These are phyloP conservation scores for Muscicapa comitata DNA, from an alignment of 2,797 vertebrate species.

Conservation along the genomic window DNA sequence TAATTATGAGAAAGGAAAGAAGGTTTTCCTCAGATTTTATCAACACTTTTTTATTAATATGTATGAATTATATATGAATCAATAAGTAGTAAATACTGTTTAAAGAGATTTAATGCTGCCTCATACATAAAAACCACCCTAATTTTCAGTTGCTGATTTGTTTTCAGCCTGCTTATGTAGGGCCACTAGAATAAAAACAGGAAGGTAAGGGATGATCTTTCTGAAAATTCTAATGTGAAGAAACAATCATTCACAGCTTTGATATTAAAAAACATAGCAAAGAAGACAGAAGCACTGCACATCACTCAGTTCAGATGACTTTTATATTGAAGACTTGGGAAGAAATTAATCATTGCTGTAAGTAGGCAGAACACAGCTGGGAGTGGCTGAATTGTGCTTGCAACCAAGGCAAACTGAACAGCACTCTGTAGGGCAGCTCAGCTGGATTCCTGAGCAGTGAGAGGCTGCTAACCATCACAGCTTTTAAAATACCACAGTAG, in stretches of 20 bases:
- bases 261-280: neutral
- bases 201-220: neutral
- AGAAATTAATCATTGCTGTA: constrained; percentile 46
- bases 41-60: neutral
- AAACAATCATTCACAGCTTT: neutral
- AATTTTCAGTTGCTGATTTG: neutral
- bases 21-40: neutral
- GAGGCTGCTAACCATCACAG: constrained; percentile 26
- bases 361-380: constrained; percentile 36
- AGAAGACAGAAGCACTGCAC: neutral
- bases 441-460: constrained; percentile 14
- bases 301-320: neutral
- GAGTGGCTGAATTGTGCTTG: constrained; percentile 40
- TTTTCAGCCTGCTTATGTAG: neutral
- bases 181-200: neutral
- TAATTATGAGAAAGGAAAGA: neutral
- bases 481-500: neutral
- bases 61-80: neutral
- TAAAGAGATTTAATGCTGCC: neutral
- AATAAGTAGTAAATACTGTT: neutral
- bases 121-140: neutral
- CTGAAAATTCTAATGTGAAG: neutral
- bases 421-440: constrained; percentile 14
- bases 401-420: neutral
- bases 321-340: neutral